These are phyloP conservation scores for Pygmarrhopalites habei DNA, from an alignment of 1,140 invertebrate species.

Conservation along the genomic window DNA sequence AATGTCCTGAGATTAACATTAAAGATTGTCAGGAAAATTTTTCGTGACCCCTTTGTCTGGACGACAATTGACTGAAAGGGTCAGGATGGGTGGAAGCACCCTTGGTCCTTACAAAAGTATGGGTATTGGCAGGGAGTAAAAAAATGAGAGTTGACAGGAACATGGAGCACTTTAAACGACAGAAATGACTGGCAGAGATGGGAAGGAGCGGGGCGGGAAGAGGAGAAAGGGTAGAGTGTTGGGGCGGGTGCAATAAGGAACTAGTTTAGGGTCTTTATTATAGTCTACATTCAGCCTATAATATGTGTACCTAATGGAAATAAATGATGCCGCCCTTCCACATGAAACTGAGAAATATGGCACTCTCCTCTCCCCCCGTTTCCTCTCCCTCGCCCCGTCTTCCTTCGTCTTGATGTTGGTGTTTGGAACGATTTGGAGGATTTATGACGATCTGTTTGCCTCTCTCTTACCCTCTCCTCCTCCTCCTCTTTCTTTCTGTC, in stretches of 20 bases:
- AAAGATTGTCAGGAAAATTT: no score
- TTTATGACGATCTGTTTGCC: neutral
- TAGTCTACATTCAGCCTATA: neutral
- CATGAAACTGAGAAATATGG: slow-evolving; percentile 7
- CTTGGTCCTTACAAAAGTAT: no score
- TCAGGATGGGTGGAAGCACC: no score
- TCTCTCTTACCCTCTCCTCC: neutral
- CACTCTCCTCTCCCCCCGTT: neutral
- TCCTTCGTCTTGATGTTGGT: neutral
- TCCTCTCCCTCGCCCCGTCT: neutral
- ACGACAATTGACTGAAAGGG: no score
- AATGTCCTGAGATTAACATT: no score
- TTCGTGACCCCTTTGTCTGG: no score
- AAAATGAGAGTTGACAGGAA: neutral
- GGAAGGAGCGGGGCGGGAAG: neutral
- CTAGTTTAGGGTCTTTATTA: slow-evolving; percentile 4
- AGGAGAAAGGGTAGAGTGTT: neutral
- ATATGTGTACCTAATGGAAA: slow-evolving; percentile 2
- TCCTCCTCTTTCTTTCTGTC: neutral
- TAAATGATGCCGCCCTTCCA: neutral
- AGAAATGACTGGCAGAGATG: neutral
- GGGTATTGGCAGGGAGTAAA: no score
- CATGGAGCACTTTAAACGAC: slow-evolving; percentile 1
- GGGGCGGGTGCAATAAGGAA: neutral
- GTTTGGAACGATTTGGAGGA: neutral